Evolutionary conservation across 2,797 vertebrate genomes (phyloP).

Genomic region (Lithobates pipiens): DNA sequence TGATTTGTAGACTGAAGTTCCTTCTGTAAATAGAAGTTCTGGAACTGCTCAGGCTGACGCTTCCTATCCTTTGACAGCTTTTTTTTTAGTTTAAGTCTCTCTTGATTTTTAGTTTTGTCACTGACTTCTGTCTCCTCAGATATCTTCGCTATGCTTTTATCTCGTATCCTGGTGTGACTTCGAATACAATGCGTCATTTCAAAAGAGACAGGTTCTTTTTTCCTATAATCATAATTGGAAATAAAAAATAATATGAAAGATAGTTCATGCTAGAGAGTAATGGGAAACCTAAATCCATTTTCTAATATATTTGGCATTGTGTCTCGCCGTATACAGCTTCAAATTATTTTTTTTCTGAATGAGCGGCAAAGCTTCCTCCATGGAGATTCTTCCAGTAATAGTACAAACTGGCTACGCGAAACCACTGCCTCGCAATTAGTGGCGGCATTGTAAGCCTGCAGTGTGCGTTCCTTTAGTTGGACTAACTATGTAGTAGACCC

Average conservation of each 20-base stretch:
- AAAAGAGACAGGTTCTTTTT: not conserved
- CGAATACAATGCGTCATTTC: not conserved
- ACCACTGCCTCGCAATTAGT: no score
- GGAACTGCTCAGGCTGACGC: not conserved
- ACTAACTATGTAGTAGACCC: no score
- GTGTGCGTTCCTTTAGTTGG: no score
- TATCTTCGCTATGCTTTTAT: conserved; percentile 9
- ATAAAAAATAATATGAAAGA: not conserved
- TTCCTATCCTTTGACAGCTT: conserved; percentile 22
- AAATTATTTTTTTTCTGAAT: no score
- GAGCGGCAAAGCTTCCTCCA: no score
- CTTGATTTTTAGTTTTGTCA: conserved; percentile 14
- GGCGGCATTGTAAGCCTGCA: no score
- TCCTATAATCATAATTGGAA: not conserved
- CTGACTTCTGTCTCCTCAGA: not conserved
- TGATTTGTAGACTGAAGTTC: conserved; percentile 37
- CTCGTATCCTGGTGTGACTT: conserved; percentile 9
- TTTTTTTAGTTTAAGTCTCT: conserved; percentile 23
- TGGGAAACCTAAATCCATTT: no score
- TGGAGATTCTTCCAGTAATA: no score
- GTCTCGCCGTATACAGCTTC: no score
- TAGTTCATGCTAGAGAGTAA: no score
- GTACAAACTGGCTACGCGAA: no score
- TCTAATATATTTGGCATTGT: no score
- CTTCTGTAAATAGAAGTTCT: conserved; percentile 42